These are phyloP conservation scores for Myotis myotis DNA, from an alignment of 2,797 vertebrate genomes.

Conservation along the genomic window DNA sequence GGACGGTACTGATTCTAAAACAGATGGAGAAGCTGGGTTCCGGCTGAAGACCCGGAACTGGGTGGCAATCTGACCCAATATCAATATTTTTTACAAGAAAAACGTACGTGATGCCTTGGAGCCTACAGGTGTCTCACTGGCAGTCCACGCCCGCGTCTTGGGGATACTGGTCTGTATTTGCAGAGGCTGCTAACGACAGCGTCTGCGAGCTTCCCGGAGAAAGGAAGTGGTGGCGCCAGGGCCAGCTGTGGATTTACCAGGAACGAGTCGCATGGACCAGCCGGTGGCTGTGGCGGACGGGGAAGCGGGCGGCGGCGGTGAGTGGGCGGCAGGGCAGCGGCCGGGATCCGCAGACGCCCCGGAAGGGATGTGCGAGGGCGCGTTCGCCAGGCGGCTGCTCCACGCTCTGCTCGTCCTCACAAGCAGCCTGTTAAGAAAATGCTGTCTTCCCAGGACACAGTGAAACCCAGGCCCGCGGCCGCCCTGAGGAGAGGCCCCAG, in stretches of 20 bases:
- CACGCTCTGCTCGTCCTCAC: neutral
- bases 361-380: neutral
- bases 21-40: neutral
- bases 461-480: neutral
- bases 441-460: neutral
- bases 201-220: neutral
- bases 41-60: neutral
- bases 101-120: neutral
- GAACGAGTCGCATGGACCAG: neutral
- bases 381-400: neutral
- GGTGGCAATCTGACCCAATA: neutral
- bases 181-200: neutral
- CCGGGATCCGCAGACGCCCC: neutral
- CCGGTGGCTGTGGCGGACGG: neutral
- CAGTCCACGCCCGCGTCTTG: neutral
- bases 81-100: neutral
- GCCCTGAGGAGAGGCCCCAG: neutral
- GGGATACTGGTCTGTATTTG: neutral
- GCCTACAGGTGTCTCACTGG: neutral
- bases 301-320: constrained; percentile 44
- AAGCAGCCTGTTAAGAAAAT: neutral
- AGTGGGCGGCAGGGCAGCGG: constrained; percentile 59
- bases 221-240: constrained; percentile 54
- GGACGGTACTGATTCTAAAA: neutral
- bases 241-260: constrained; percentile 48